Evolutionary conservation across 1,140 invertebrate genomes (phyloP), one percentile per base, ranked within the genome.

Genomic region (Dendroctonus valens): DNA sequence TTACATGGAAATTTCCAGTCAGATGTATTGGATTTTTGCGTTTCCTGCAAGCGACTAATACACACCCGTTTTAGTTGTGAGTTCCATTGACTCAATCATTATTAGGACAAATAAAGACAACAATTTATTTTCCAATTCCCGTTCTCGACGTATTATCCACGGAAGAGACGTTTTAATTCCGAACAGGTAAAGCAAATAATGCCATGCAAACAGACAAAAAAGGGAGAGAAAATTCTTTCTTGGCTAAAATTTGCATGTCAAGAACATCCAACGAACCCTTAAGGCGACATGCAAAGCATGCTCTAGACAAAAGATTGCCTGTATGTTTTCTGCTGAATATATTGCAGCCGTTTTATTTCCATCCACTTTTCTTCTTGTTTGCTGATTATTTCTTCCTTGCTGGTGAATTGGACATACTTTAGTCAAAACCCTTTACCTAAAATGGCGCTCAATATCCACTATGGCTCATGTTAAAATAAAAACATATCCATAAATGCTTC

Each of bases 241-340:
- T 46, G 44, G 38, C 52, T 54, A 49, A 64, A 64, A 64, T 64
- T 64, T 64, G 61, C 61, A 48, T 64, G 61, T 55, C 61, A 64
- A 39, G 61, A 64, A 54, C 61, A 64, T 54, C 61, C 51, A 55
- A 49, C 51, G 52, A 48, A 15, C 61, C 61, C 61, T 57, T 55
- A 57, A 57, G 61, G 53, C 53, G 61, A 64, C 61, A 64, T 64
- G 52, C 61, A 64, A 64, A 64, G 61, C 61, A 48, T 64, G 61
- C 55, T 64, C 51, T 49, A 64, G 61, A 64, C 52, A 64, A 64
- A 64, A 64, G 61, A 64, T 64, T 64, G 61, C 61, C 61, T 64
- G 61, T 64, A 41, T 64, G 51, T 64, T 64, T 64, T 64, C 15
- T 46, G 37, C 61, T 41, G 59, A 42, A 54, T 44, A 64, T 64